Conservation (phyloP, 2,113 vertebrate species). For the Symphodus melops region DNA sequence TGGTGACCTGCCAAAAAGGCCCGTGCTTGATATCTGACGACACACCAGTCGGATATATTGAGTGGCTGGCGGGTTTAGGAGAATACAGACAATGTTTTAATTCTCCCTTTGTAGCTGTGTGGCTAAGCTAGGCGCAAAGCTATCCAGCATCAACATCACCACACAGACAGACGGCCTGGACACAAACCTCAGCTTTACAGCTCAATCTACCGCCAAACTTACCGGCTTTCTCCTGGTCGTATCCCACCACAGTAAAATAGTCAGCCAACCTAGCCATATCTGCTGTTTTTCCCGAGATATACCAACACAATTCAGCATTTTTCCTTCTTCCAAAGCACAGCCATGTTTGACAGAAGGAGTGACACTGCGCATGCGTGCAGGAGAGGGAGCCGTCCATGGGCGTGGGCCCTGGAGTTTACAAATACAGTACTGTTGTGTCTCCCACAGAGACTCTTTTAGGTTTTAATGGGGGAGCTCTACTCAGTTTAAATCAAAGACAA, state of each 20-base stretch:
- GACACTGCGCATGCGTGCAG: conserved; percentile 89
- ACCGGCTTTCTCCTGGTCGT: conserved; percentile 95
- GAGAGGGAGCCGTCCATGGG: conserved; percentile 75
- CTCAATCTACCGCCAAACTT: conserved; percentile 67
- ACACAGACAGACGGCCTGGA: conserved; percentile 76
- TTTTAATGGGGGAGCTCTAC: neutral
- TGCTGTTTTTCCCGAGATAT: conserved; percentile 79
- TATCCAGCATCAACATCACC: conserved; percentile 75
- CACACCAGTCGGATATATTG: neutral
- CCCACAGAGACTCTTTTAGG: conserved; percentile 27
- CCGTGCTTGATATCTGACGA: neutral
- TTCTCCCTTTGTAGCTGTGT: conserved; percentile 57
- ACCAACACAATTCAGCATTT: conserved; percentile 92
- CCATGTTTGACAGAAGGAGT: conserved; percentile 93
- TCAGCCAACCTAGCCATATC: conserved; percentile 95
- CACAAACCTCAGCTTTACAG: conserved; percentile 52
- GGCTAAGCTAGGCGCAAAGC: conserved; percentile 71
- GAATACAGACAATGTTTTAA: conserved; percentile 31
- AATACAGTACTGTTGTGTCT: conserved; percentile 65
- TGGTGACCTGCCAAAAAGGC: neutral
- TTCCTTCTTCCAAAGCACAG: conserved; percentile 88
- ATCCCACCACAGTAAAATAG: conserved; percentile 96
- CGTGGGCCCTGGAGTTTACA: conserved; percentile 81
- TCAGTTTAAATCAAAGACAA: neutral
- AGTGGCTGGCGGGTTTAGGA: conserved; percentile 9